Conservation (phyloP, 2,888 invertebrate species). For the Drosophila anomalipes region DNA sequence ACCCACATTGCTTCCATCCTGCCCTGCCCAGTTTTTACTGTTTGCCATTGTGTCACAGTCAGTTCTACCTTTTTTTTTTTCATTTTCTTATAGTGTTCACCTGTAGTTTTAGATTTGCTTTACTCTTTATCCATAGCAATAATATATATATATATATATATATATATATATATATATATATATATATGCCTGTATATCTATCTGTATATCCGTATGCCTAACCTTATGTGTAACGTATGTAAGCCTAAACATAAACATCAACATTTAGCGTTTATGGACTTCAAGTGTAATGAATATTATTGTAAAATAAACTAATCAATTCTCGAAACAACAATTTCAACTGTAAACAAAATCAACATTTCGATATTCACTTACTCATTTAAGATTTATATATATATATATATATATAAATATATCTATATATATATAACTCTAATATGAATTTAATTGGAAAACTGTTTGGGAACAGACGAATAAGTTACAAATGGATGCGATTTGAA, state of each 20-base stretch:
- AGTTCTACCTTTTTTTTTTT: neutral
- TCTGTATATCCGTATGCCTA: slow-evolving; percentile 25
- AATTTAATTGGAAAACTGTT: neutral
- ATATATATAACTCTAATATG: neutral
- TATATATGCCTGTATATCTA: slow-evolving; percentile 5
- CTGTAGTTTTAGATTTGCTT: slow-evolving; percentile 36
- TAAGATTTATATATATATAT: neutral
- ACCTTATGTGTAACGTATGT: slow-evolving; percentile 19
- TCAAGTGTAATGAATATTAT: slow-evolving; percentile 49
- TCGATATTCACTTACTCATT: slow-evolving; percentile 6
- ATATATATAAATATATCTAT: neutral
- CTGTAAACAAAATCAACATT: slow-evolving; percentile 12
- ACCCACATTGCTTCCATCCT: neutral
- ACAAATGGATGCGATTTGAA: neutral
- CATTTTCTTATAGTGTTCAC: slow-evolving; percentile 25
- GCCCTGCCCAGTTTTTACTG: slow-evolving; percentile 10
- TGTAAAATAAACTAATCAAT: slow-evolving; percentile 66
- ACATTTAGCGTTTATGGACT: slow-evolving; percentile 24
- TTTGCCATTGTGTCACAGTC: neutral
- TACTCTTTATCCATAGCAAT: slow-evolving; percentile 7
- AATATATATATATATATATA: neutral
- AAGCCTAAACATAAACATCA: slow-evolving; percentile 10
- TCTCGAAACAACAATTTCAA: slow-evolving; percentile 50
- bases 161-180: neutral
- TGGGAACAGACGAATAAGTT: too few species aligned